These are phyloP conservation scores for Himalopsyche anomala DNA, from an alignment of 2,888 invertebrate species.

Conservation along the genomic window DNA sequence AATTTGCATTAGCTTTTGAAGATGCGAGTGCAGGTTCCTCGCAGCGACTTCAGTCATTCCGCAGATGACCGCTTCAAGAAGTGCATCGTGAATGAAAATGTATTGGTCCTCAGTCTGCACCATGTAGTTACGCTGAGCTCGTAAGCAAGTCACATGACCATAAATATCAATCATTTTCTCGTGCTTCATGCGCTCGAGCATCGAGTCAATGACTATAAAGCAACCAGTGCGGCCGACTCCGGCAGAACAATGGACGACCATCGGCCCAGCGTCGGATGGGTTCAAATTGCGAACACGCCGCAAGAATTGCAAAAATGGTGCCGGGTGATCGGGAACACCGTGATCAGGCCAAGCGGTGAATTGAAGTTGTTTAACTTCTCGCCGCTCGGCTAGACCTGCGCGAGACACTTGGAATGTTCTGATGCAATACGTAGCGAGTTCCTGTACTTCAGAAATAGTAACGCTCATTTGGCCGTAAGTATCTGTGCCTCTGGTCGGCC, in stretches of 20 bases:
- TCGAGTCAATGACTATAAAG: conserved; percentile 99
- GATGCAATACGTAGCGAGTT: conserved; percentile 98
- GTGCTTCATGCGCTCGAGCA: conserved; percentile 97
- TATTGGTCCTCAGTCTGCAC: conserved; percentile 99
- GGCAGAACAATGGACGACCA: conserved; percentile 95
- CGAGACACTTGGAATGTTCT: conserved; percentile 95
- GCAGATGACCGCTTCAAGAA: conserved; percentile 97
- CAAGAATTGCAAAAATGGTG: conserved; percentile 97
- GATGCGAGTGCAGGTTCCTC: conserved; percentile 94
- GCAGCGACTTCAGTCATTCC: conserved; percentile 98
- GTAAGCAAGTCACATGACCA: conserved; percentile 97
- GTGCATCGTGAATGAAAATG: conserved; percentile 98
- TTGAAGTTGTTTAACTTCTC: conserved; percentile 97
- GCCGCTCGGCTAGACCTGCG: conserved; percentile 87
- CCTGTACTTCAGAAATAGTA: conserved; percentile 95
- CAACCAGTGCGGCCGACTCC: conserved; percentile 97
- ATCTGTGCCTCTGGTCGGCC: conserved; percentile 96
- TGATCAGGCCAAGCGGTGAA: conserved; percentile 99
- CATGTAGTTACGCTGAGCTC: conserved; percentile 99
- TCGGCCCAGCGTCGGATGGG: conserved; percentile 94
- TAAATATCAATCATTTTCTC: conserved; percentile 99
- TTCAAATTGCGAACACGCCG: conserved; percentile 94
- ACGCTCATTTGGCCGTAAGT: conserved; percentile 97
- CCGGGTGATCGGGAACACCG: conserved; percentile 98
- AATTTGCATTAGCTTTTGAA: conserved; percentile 94